These are phyloP conservation scores for Vanessa cardui DNA, from an alignment of 2,888 invertebrate species.

Conservation along the genomic window DNA sequence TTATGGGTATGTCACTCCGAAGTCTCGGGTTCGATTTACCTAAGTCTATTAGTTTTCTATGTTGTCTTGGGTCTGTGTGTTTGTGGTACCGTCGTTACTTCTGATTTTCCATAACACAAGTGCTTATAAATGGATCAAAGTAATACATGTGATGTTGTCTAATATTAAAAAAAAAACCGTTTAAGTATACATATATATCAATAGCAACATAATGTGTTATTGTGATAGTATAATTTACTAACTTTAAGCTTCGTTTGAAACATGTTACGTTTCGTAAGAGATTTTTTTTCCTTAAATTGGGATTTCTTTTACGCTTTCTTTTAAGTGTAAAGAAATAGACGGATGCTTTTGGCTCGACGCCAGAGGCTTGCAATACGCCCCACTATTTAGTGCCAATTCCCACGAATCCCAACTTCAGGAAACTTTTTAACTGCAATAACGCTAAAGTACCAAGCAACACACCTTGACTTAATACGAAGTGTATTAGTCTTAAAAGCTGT, in stretches of 20 bases:
- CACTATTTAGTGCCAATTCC: constrained; percentile 49
- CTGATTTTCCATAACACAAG: too few relatives aligned
- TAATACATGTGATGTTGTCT: too few relatives aligned
- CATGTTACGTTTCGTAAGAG: constrained; percentile 15
- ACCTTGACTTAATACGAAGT: constrained; percentile 8
- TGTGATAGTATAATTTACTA: not conserved
- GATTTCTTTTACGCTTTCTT: constrained; percentile 47
- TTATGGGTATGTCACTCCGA: too few relatives aligned
- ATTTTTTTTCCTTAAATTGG: constrained; percentile 33
- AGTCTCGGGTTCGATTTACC: too few relatives aligned
- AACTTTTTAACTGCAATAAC: constrained; percentile 35
- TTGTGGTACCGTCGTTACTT: too few relatives aligned
- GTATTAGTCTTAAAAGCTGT: not conserved
- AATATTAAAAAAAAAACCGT: too few relatives aligned
- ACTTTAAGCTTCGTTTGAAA: not conserved
- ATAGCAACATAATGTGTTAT: too few relatives aligned
- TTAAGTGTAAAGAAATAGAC: constrained; percentile 52
- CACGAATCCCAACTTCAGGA: constrained; percentile 41
- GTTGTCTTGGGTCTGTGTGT: too few relatives aligned
- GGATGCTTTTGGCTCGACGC: constrained; percentile 48
- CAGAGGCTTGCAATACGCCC: constrained; percentile 45
- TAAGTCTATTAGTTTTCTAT: too few relatives aligned
- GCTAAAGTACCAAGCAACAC: constrained; percentile 23
- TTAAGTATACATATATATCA: too few relatives aligned
- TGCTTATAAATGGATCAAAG: too few relatives aligned